A percentile compares a stretch with the other conserved stretches of the same genome.
phyloP scores from a whole-genome alignment of 2,888 invertebrate species.

The Laspeyria flexula region DNA sequence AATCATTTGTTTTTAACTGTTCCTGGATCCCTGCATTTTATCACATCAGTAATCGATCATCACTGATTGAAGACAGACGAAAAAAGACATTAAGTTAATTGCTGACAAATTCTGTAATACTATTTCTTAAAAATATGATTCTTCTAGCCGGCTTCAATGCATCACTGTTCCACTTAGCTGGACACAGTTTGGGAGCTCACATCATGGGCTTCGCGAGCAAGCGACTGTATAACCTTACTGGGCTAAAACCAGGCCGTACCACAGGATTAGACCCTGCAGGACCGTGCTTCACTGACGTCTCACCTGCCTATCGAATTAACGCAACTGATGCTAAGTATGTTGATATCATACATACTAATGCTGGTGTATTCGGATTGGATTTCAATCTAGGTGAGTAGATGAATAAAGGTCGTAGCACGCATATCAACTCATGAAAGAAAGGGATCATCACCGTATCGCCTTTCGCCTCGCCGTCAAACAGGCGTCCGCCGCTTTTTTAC shows the following conservation, averaged over 20 bases:
- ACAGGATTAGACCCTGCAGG: not conserved
- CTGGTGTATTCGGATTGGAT: not conserved
- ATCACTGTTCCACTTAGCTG: slow-evolving; percentile 67
- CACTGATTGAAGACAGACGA: too few relatives aligned
- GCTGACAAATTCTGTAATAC: too few relatives aligned
- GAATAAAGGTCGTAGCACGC: too few relatives aligned
- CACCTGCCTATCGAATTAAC: not conserved
- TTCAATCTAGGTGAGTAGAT: not conserved
- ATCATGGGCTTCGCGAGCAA: slow-evolving; percentile 73
- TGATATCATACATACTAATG: not conserved
- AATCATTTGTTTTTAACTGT: too few relatives aligned
- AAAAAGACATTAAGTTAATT: too few relatives aligned
- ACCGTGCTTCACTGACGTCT: not conserved
- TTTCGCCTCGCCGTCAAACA: too few relatives aligned
- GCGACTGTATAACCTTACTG: slow-evolving; percentile 57
- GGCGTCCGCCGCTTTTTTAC: too few relatives aligned
- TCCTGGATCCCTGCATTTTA: too few relatives aligned
- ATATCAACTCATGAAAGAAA: too few relatives aligned
- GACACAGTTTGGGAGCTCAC: slow-evolving; percentile 78
- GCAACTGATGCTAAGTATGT: not conserved
- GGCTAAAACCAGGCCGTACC: slow-evolving; percentile 14
- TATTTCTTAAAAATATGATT: not conserved
- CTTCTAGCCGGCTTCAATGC: slow-evolving; percentile 62
- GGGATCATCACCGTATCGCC: too few relatives aligned
- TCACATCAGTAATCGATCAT: too few relatives aligned